Evolutionary conservation across 2,797 vertebrate genomes (phyloP).

Genomic region (Rhabdomys pumilio): DNA sequence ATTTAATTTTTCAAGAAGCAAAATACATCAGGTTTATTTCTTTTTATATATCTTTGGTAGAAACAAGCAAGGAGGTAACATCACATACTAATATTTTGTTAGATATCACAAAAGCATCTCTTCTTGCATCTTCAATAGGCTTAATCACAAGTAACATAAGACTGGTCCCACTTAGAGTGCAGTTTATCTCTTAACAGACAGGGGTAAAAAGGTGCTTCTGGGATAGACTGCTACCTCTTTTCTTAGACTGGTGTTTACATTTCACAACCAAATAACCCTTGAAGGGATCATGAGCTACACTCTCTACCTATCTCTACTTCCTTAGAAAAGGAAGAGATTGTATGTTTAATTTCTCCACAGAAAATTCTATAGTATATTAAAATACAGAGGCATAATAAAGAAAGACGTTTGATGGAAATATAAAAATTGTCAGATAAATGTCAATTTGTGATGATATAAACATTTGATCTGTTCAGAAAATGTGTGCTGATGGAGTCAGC

Average conservation of each 20-base stretch:
- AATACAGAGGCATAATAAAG: constrained; percentile 76
- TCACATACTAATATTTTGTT: neutral
- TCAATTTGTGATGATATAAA: constrained; percentile 78
- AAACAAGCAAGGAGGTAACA: neutral
- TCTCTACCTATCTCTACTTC: constrained; percentile 52
- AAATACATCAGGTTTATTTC: neutral
- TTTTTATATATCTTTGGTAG: neutral
- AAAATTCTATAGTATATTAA: constrained; percentile 69
- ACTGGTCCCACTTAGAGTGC: neutral
- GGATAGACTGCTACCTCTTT: neutral
- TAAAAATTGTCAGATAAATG: constrained; percentile 78
- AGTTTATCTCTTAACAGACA: neutral
- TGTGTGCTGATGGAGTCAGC: constrained; percentile 52
- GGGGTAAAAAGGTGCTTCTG: neutral
- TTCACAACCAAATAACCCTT: constrained; percentile 51
- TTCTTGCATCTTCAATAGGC: neutral
- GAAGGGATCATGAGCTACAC: neutral
- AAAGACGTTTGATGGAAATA: constrained; percentile 69
- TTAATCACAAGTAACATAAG: constrained; percentile 20
- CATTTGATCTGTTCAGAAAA: constrained; percentile 73
- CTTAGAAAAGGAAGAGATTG: constrained; percentile 76
- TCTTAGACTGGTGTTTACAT: constrained; percentile 47
- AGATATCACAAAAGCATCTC: neutral
- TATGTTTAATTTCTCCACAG: constrained; percentile 65
- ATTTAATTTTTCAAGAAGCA: neutral